Evolutionary conservation across 2,888 invertebrate species (phyloP), one percentile per base, ranked within the genome.

Genomic region (Acanthococcus lagerstroemiae): DNA sequence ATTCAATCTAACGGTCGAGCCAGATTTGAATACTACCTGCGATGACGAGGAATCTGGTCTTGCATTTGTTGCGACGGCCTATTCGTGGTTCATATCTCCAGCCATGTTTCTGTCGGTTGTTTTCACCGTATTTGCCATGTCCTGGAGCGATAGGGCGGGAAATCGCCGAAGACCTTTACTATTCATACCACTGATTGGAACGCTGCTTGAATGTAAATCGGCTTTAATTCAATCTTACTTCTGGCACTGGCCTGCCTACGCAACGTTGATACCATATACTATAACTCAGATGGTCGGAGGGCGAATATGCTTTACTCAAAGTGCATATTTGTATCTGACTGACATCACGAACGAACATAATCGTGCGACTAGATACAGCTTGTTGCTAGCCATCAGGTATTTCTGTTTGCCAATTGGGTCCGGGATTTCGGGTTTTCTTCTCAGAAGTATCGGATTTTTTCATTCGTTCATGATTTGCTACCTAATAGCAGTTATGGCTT

Each of bases 131-230:
- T 65, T 70, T 44, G 69, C 68, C 17, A 69, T 69, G 1, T 60
- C 69, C 12, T 69, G 70, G 70, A 70, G 69, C 57, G 70, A 70
- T 56, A 57, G 55, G 25, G 69, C 69, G 61, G 70, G 70, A 9
- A 67, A 67, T 27, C 67, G 69, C 19, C 60, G 70, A 19, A 66
- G 69, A 21, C 70, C 70, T 24, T 54, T 70, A 55, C 45, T 70
- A 54, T 60, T 69, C 48, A 56, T 69, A 26, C 70, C 70, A 26
- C 46, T 70, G 19, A n/a, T 67, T 37, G 70, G 70, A 7, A 65
- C 68, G 37, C 65, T 68, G 4, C 6, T 68, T 37, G 67, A 67
- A 24, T 54, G 66, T 60, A 24, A 57, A 17, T 21, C 37, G 22
- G 66, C 67, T 17, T 21, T 61, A 7, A n/a, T 67, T 19, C 66